Base-by-base conservation (phyloP, 2,113 vertebrate species). In the Syngnathus floridae region DNA sequence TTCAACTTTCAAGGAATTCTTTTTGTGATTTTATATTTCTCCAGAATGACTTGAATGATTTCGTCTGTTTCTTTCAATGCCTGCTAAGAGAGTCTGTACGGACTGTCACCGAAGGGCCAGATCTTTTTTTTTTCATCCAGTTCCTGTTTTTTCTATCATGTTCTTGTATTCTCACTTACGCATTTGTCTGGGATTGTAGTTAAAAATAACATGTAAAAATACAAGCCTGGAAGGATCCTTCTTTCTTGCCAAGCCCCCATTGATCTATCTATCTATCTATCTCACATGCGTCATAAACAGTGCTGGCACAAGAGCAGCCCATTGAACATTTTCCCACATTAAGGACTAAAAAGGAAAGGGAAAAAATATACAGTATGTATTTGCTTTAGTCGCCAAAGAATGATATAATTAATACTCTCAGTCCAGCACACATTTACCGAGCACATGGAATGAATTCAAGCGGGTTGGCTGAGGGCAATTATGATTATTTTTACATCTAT, bases 131-230 rank as follows among this genome's bases (percentile, higher is more conserved):
- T 22, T 22, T 22, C 48, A 57, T 67, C 40, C 70, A 69, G 80
- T 77, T 31, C 75, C 76, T 84, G 74, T 74, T 73, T 56, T 83
- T 85, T 70, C 64, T 77, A 83, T 83, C 69, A 77, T 79, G 66
- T 48, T 52, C 51, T 52, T 69, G 54, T 62, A 69, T 75, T 68
- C 66, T 75, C 74, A 80, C 67, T 52, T 78, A 79, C 66, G 80
- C 72, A 86, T 72, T 76, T 66, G 72, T 70, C 77, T 71, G 66
- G 51, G 52, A 65, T 64, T 72, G 51, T 7, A 16, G 56, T 55
- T 74, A 62, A 17, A 82, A 81, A 84, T 80, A 82, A 69, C 10
- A 68, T 63, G 43, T 68, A 83, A 73, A 70, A 43, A 72, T 67
- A 67, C 69, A 76, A 10, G 55, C 70, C 59, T 68, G 71, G 73